A percentile compares a stretch with the other conserved stretches of the same genome.
phyloP scores from a whole-genome alignment of 2,888 invertebrate species.

The Buathra laborator region DNA sequence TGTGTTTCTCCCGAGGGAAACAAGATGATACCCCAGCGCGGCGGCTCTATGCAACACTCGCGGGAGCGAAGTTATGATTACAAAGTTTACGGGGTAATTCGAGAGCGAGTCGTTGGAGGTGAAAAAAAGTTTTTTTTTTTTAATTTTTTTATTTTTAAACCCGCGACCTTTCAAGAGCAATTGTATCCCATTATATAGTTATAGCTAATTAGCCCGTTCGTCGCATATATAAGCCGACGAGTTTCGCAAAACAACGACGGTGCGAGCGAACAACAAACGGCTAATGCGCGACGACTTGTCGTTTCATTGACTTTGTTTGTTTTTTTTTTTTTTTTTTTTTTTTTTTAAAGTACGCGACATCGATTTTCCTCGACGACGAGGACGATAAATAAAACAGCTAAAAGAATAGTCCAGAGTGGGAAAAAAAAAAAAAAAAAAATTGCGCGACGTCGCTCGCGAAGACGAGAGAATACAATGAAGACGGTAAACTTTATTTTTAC shows the following conservation, averaged over 20 bases:
- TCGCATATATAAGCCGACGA: not conserved
- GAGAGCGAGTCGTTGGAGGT: not conserved
- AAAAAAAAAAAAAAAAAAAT: not conserved
- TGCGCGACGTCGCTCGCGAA: slow-evolving; percentile 12
- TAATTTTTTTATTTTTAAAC: slow-evolving; percentile 11
- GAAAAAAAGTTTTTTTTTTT: slow-evolving; percentile 6
- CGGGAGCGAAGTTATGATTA: slow-evolving; percentile 18
- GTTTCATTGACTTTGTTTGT: not conserved
- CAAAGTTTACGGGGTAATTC: slow-evolving; percentile 27
- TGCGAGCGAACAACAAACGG: too few relatives aligned
- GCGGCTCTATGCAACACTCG: not conserved
- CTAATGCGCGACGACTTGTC: too few relatives aligned
- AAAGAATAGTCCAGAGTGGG: slow-evolving; percentile 13
- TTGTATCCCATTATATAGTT: not conserved
- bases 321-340: not conserved
- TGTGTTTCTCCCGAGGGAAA: slow-evolving; percentile 1
- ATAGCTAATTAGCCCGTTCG: slow-evolving; percentile 16
- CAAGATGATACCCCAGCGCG: slow-evolving; percentile 20
- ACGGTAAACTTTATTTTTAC: slow-evolving; percentile 72
- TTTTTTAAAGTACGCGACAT: not conserved
- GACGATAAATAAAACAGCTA: slow-evolving; percentile 24
- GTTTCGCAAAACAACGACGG: not conserved
- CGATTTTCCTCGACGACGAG: slow-evolving; percentile 11
- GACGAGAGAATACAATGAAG: slow-evolving; percentile 18
- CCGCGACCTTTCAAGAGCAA: slow-evolving; percentile 18